Evolutionary conservation across 1,140 invertebrate genomes (phyloP).

Genomic region (Leucophenga varia): DNA sequence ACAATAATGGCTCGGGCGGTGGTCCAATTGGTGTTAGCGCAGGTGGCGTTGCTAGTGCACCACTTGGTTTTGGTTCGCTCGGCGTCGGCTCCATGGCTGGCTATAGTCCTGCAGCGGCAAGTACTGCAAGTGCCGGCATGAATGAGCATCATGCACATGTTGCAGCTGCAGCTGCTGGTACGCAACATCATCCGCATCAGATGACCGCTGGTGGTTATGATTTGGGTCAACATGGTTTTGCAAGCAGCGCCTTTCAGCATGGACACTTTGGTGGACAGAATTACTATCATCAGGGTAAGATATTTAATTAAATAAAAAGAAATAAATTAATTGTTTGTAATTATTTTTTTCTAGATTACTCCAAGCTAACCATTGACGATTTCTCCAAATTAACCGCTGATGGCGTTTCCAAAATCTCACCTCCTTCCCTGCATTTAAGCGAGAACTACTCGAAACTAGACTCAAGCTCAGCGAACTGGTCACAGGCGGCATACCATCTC

Average conservation of each 20-base stretch:
- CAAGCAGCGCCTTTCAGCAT: constrained; percentile 35
- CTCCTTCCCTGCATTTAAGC: constrained; percentile 44
- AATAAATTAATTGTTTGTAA: too few relatives aligned
- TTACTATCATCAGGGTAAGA: constrained; percentile 52
- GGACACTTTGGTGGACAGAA: constrained; percentile 47
- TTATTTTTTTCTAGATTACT: too few relatives aligned
- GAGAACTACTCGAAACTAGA: constrained; percentile 55
- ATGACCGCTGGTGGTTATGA: constrained; percentile 55
- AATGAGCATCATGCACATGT: constrained; percentile 21
- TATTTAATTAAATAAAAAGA: too few relatives aligned
- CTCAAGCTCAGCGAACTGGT: constrained; percentile 50
- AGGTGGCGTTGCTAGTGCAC: constrained; percentile 20
- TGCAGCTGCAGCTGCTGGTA: constrained; percentile 58
- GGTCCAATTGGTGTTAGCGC: constrained; percentile 16
- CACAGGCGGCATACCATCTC: constrained; percentile 50
- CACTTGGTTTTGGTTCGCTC: constrained; percentile 37
- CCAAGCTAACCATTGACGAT: constrained; percentile 57
- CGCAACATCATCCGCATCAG: constrained; percentile 60
- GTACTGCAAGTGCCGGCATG: constrained; percentile 58
- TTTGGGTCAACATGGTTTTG: constrained; percentile 44
- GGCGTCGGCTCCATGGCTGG: constrained; percentile 47
- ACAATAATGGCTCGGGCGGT: constrained; percentile 50
- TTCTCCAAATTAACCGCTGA: constrained; percentile 63
- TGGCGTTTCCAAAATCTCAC: constrained; percentile 57
- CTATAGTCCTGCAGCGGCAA: constrained; percentile 62